Conservation (phyloP, 2,888 invertebrate genomes). For the Morinoia aosen region DNA sequence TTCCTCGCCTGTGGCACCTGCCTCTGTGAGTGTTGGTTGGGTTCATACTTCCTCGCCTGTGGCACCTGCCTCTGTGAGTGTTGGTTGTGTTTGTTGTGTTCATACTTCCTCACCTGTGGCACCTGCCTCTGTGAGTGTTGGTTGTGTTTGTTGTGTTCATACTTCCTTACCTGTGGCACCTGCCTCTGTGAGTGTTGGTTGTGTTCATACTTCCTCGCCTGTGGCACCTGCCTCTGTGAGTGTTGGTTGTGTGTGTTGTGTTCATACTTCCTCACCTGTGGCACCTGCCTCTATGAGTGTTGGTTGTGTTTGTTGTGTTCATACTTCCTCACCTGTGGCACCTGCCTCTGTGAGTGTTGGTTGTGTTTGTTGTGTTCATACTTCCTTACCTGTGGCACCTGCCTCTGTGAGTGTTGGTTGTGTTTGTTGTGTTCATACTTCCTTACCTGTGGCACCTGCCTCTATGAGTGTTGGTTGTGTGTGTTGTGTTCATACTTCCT, state of each 20-base stretch:
- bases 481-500: conserved; percentile 68
- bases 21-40: conserved; percentile 80
- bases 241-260: conserved; percentile 70
- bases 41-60: neutral
- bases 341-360: too few relatives aligned
- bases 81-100: neutral
- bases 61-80: neutral
- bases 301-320: neutral
- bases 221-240: conserved; percentile 93
- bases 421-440: too few relatives aligned
- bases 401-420: too few relatives aligned
- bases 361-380: too few relatives aligned
- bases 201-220: conserved; percentile 96
- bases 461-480: conserved; percentile 79
- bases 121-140: too few relatives aligned
- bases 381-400: too few relatives aligned
- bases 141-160: too few relatives aligned
- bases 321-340: neutral
- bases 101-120: neutral
- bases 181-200: too few relatives aligned
- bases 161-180: too few relatives aligned
- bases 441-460: conserved; percentile 93
- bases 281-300: neutral
- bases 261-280: neutral
- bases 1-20: conserved; percentile 96